Percentiles rank a stretch among this genome's conserved stretches.
These are phyloP conservation scores for Sarcophaga rosellei DNA, from an alignment of 2,888 invertebrate genomes.

Conservation along the genomic window DNA sequence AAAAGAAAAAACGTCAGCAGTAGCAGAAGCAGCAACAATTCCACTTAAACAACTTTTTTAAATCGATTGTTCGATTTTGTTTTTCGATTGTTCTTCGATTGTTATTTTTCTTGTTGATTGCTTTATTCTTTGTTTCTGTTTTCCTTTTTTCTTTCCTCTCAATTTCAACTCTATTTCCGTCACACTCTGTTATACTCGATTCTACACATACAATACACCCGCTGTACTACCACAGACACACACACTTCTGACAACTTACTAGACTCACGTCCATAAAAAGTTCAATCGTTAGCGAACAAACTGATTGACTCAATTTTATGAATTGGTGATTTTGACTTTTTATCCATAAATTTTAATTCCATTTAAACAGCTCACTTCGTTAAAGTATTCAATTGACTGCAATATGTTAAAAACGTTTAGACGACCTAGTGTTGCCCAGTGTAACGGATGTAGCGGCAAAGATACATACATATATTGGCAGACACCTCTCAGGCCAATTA, in stretches of 20 bases:
- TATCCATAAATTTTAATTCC: conserved; percentile 36
- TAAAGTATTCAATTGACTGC: background rate
- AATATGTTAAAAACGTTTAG: too few species aligned
- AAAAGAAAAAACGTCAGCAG: background rate
- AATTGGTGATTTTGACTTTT: conserved; percentile 45
- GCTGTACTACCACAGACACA: background rate
- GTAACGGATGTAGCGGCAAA: too few species aligned
- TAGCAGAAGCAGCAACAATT: background rate
- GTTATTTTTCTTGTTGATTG: background rate
- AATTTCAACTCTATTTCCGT: conserved; percentile 53
- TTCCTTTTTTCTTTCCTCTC: background rate
- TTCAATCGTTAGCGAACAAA: conserved; percentile 35
- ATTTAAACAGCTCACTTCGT: conserved; percentile 23
- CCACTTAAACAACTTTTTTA: conserved; percentile 11
- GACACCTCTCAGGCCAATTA: too few species aligned
- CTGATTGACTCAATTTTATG: conserved; percentile 63
- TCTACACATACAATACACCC: background rate
- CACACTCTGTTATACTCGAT: conserved; percentile 40
- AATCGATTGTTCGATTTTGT: too few species aligned
- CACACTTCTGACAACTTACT: background rate
- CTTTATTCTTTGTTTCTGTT: conserved; percentile 29
- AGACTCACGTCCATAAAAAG: background rate
- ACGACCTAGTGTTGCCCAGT: too few species aligned
- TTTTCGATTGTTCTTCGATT: too few species aligned
- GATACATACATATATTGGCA: too few species aligned